Percentiles rank a stretch among this genome's conserved stretches.
Evolutionary conservation across 2,888 invertebrate species (phyloP).

Genomic region (Galeopsomyia nigrocyanea): DNA sequence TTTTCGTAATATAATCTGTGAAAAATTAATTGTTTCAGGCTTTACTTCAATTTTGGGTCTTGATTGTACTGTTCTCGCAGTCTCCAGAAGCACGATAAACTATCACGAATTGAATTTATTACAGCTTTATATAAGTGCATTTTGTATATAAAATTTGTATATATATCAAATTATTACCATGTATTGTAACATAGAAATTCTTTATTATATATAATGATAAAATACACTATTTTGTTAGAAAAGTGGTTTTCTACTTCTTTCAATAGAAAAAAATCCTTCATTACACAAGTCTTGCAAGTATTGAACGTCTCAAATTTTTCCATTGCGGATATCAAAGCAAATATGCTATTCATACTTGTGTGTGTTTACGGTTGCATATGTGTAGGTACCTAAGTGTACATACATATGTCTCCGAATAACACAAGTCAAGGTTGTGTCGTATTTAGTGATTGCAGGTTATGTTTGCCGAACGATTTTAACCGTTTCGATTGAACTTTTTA

Average conservation of each 20-base stretch:
- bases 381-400: too few species aligned
- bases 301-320: too few species aligned
- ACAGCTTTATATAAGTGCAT: slow-evolving; percentile 3
- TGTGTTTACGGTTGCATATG: too few species aligned
- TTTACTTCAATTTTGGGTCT: slow-evolving; percentile 65
- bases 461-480: too few species aligned
- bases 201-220: slow-evolving; percentile 28
- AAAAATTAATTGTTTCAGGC: slow-evolving; percentile 54
- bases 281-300: too few species aligned
- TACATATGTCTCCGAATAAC: too few species aligned
- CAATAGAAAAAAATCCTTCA: too few species aligned
- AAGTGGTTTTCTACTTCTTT: background rate
- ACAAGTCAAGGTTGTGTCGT: too few species aligned
- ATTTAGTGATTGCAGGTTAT: too few species aligned
- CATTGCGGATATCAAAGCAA: too few species aligned
- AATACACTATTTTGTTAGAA: slow-evolving; percentile 16
- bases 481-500: slow-evolving; percentile 3
- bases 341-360: too few species aligned
- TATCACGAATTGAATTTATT: background rate
- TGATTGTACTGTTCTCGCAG: slow-evolving; percentile 63
- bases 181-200: background rate
- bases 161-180: background rate
- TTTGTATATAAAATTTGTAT: slow-evolving; percentile 18
- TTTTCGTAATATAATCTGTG: background rate
- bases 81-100: slow-evolving; percentile 64